Percentiles rank a stretch among this genome's conserved stretches.
phyloP scores from a whole-genome alignment of 2,888 invertebrate species.

The Epistrophella euchroma region DNA sequence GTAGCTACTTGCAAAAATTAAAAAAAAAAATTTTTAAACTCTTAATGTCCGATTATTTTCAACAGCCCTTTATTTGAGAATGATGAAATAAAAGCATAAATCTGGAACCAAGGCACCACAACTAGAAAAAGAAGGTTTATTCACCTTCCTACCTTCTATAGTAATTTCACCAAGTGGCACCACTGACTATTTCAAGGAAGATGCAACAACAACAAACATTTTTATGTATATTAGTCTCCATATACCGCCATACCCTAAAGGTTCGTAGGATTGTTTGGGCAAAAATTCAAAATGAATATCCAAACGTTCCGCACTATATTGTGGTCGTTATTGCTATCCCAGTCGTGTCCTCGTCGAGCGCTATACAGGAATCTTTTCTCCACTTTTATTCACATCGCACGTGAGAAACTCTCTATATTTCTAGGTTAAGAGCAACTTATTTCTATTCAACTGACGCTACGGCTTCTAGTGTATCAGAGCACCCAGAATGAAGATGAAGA shows the following conservation, averaged over 20 bases:
- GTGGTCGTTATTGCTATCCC: not conserved
- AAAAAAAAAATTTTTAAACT: not conserved
- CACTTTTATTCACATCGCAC: constrained; percentile 45
- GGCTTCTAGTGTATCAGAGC: constrained; percentile 52
- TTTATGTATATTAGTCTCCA: not conserved
- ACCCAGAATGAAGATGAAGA: constrained; percentile 59
- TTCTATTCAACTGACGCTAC: constrained; percentile 63
- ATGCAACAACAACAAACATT: constrained; percentile 15
- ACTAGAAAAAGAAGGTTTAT: not conserved
- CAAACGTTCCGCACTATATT: constrained; percentile 13
- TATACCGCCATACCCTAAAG: not conserved
- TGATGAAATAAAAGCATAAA: not conserved
- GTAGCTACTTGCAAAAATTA: too few relatives aligned
- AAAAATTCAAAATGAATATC: constrained; percentile 53
- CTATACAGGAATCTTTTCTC: constrained; percentile 34
- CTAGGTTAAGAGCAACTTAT: constrained; percentile 73
- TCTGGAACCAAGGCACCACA: constrained; percentile 4
- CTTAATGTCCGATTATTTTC: not conserved
- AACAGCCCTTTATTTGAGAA: not conserved
- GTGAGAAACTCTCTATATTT: constrained; percentile 75
- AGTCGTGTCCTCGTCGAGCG: not conserved
- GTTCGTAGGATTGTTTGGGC: constrained; percentile 27
- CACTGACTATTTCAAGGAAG: constrained; percentile 30
- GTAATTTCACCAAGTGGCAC: constrained; percentile 48
- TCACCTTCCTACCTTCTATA: not conserved